These are phyloP conservation scores for Sebastes glaucus DNA, from an alignment of 2,797 vertebrate species.

Conservation along the genomic window DNA sequence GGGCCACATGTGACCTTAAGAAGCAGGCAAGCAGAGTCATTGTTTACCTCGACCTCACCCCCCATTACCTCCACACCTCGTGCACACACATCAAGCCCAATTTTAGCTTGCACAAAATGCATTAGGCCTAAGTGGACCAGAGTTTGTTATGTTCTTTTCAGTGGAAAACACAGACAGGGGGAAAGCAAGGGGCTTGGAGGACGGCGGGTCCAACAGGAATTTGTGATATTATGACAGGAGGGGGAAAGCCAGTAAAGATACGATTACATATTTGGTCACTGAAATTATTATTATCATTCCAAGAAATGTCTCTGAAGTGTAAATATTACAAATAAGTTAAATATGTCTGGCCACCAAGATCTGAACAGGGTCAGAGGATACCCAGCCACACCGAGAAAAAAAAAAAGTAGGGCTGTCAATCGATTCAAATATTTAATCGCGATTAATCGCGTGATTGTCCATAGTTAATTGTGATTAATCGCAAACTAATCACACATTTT, in stretches of 20 bases:
- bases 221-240: slow-evolving; percentile 68
- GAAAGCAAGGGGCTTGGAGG: slow-evolving; percentile 23
- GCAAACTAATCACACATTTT: too few relatives aligned
- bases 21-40: slow-evolving; percentile 1
- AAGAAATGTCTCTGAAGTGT: slow-evolving; percentile 58
- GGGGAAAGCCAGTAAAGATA: slow-evolving; percentile 52
- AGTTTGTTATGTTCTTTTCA: slow-evolving; percentile 64
- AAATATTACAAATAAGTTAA: slow-evolving; percentile 72
- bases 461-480: too few relatives aligned
- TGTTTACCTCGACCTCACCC: slow-evolving; percentile 26
- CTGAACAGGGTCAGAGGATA: slow-evolving; percentile 19
- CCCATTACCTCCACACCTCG: slow-evolving; percentile 32
- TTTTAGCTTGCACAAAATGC: slow-evolving; percentile 44
- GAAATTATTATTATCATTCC: slow-evolving; percentile 70
- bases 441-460: too few relatives aligned
- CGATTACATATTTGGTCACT: slow-evolving; percentile 62
- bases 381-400: background rate
- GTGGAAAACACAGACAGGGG: slow-evolving; percentile 39
- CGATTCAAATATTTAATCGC: too few relatives aligned
- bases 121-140: slow-evolving; percentile 61
- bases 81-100: slow-evolving; percentile 43
- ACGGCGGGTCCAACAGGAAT: slow-evolving; percentile 39
- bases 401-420: background rate
- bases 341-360: slow-evolving; percentile 51
- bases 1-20: background rate